Percentiles rank a stretch among this genome's conserved stretches.
Conservation (phyloP, 2,888 invertebrate genomes). For the Eupithecia subfuscata region DNA sequence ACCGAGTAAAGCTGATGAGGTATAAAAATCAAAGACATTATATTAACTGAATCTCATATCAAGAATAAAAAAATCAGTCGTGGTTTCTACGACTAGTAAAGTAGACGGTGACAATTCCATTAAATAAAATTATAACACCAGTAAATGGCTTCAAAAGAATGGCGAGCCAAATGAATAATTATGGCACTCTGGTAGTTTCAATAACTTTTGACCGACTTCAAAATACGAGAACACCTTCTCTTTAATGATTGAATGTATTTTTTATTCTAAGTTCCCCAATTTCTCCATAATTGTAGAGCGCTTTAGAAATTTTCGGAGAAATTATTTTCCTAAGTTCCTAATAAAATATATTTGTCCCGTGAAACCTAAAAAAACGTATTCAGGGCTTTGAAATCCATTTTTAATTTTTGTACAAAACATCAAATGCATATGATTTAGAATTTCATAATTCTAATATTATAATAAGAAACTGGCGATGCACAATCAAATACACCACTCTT, state of each 20-base stretch:
- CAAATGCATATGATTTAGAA: constrained; percentile 41
- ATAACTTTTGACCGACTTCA: background rate
- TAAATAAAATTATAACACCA: too few relatives aligned
- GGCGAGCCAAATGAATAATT: constrained; percentile 17
- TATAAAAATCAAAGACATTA: constrained; percentile 3
- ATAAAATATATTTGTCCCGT: background rate
- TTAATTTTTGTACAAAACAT: constrained; percentile 29
- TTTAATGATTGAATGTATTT: constrained; percentile 46
- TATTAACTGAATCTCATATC: background rate
- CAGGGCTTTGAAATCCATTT: background rate
- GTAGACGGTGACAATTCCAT: constrained; percentile 30
- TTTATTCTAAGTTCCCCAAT: background rate
- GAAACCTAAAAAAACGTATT: background rate
- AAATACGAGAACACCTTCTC: background rate
- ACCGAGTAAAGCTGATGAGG: constrained; percentile 22
- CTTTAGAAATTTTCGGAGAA: background rate
- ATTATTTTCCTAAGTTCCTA: background rate
- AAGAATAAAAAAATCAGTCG: constrained; percentile 16
- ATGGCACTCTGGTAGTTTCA: background rate
- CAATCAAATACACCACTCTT: constrained; percentile 17
- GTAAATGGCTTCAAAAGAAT: constrained; percentile 25
- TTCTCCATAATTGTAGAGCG: background rate
- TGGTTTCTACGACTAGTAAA: constrained; percentile 41
- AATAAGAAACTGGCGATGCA: constrained; percentile 52
- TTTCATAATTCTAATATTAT: constrained; percentile 52